These are phyloP conservation scores for Trachymyrmex septentrionalis DNA, from an alignment of 1,140 invertebrate species.

Conservation along the genomic window DNA sequence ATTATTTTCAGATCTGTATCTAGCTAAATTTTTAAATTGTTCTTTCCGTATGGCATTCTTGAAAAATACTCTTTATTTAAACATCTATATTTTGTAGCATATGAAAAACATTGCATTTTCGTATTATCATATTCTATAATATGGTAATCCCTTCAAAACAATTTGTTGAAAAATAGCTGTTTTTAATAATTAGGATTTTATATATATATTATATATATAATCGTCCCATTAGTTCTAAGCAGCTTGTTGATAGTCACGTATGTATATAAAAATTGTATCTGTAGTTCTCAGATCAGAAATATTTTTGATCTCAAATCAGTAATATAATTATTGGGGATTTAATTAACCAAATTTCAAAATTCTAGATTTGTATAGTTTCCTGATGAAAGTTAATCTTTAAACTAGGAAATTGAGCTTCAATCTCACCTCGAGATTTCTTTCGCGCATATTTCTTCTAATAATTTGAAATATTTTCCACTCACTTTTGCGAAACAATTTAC, in stretches of 20 bases:
- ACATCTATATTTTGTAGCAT: background rate
- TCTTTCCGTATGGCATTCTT: too few relatives aligned
- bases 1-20: too few relatives aligned
- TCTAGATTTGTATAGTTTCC: background rate
- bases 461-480: background rate
- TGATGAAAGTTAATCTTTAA: background rate
- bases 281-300: background rate
- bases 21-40: too few relatives aligned
- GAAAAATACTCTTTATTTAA: background rate
- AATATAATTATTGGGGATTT: background rate
- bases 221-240: background rate
- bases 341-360: background rate
- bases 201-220: background rate
- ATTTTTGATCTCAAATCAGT: background rate
- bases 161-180: background rate
- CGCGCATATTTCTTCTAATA: background rate
- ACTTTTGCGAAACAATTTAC: background rate
- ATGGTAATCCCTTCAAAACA: background rate
- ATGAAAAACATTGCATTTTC: background rate
- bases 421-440: background rate
- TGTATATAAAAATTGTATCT: background rate
- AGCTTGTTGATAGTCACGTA: background rate
- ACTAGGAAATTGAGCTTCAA: background rate
- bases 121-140: background rate
- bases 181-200: background rate